phyloP scores from a whole-genome alignment of 2,888 invertebrate genomes.

The Dasysyrphus albostriatus region DNA sequence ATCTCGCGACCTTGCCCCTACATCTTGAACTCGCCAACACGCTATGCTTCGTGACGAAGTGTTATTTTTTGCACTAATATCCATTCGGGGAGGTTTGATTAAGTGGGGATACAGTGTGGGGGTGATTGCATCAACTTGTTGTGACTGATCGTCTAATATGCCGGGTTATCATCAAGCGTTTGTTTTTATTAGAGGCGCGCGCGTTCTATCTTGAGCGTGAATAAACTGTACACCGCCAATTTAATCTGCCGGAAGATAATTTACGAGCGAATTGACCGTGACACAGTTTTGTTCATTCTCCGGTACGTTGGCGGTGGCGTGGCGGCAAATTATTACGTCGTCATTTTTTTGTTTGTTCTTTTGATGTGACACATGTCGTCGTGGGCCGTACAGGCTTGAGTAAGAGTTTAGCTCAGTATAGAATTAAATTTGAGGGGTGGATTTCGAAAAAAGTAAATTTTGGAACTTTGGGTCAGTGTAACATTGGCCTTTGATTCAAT shows the following conservation, averaged over 20 bases:
- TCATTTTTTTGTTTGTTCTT: slow-evolving; percentile 5
- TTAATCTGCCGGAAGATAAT: slow-evolving; percentile 76
- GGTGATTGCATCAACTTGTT: slow-evolving; percentile 42
- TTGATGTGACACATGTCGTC: slow-evolving; percentile 33
- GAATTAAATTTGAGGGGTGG: background rate
- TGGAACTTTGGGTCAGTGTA: slow-evolving; percentile 37
- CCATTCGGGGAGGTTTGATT: background rate
- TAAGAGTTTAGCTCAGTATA: background rate
- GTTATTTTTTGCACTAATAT: slow-evolving; percentile 6
- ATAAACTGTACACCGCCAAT: slow-evolving; percentile 62
- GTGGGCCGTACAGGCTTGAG: background rate
- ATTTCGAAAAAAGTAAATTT: slow-evolving; percentile 15
- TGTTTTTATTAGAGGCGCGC: slow-evolving; percentile 54
- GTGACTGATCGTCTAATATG: slow-evolving; percentile 53
- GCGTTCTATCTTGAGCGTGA: slow-evolving; percentile 52
- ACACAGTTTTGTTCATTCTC: slow-evolving; percentile 69
- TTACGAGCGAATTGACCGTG: slow-evolving; percentile 76
- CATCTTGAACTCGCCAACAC: slow-evolving; percentile 60
- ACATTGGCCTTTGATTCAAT: slow-evolving; percentile 35
- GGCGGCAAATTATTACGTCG: slow-evolving; percentile 24
- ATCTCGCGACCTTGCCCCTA: slow-evolving; percentile 63
- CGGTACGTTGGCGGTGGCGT: background rate
- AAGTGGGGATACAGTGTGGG: background rate
- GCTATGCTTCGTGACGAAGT: background rate
- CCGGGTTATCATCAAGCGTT: slow-evolving; percentile 53